Conservation (phyloP, 2,797 vertebrate genomes). For the Eulemur coronatus region DNA sequence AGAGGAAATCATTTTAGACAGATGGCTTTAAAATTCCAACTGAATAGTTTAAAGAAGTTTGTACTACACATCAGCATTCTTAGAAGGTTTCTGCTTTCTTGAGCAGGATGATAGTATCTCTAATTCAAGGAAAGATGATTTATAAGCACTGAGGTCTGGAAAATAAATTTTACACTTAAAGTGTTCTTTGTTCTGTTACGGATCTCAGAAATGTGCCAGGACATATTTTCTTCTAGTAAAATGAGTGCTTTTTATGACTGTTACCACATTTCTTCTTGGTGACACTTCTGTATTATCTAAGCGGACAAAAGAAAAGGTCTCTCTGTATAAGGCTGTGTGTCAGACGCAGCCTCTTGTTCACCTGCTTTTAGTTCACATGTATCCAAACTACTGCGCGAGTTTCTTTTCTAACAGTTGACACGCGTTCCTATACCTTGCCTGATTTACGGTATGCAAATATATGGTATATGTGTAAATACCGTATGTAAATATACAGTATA, state of each 20-base stretch:
- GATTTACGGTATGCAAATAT: no score
- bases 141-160: background rate
- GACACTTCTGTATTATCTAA: background rate
- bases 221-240: background rate
- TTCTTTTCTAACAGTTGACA: background rate
- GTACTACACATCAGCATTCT: background rate
- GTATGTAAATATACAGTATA: no score
- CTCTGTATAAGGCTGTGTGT: background rate
- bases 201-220: background rate
- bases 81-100: background rate
- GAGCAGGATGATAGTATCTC: background rate
- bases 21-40: background rate
- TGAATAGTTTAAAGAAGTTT: background rate
- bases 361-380: background rate
- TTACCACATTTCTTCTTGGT: background rate
- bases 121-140: slow-evolving; percentile 1
- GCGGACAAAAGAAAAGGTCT: background rate
- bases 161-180: background rate
- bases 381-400: background rate
- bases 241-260: background rate
- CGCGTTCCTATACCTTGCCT: background rate
- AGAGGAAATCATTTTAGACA: background rate
- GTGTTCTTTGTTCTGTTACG: background rate
- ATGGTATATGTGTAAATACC: no score
- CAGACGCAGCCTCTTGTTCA: background rate